These are phyloP conservation scores for Pungitius pungitius DNA, from an alignment of 2,113 vertebrate species.

Conservation along the genomic window DNA sequence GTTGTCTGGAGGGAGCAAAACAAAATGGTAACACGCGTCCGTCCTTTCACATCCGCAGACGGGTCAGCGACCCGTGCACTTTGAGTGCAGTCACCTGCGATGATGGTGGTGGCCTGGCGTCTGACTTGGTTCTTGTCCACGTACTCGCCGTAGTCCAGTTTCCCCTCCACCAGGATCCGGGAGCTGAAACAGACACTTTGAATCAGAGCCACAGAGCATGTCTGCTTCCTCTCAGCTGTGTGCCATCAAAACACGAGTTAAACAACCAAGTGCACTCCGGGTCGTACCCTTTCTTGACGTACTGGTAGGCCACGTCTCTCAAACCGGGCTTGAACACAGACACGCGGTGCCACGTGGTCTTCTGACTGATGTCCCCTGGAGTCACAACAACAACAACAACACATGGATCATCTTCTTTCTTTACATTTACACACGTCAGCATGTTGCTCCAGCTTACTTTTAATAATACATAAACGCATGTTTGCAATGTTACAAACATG, in stretches of 20 bases:
- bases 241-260: neutral
- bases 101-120: constrained; percentile 94
- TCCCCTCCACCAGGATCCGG: constrained; percentile 92
- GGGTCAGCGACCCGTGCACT: no score
- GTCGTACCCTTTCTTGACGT: constrained; percentile 94
- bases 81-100: constrained; percentile 84
- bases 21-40: neutral
- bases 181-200: constrained; percentile 72
- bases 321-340: constrained; percentile 96
- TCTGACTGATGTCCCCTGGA: constrained; percentile 93
- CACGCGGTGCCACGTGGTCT: constrained; percentile 95
- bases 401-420: neutral
- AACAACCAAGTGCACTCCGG: neutral
- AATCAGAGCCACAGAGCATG: neutral
- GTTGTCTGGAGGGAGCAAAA: constrained; percentile 83
- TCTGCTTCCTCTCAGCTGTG: no score
- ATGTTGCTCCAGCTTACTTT: no score
- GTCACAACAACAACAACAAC: neutral
- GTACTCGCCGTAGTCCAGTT: constrained; percentile 97
- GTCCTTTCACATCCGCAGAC: no score
- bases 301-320: constrained; percentile 93
- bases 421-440: neutral
- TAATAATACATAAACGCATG: neutral
- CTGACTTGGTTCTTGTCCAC: constrained; percentile 94
- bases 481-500: neutral